Conservation (phyloP, 1,140 invertebrate genomes). For the Diachasma alloeum region DNA sequence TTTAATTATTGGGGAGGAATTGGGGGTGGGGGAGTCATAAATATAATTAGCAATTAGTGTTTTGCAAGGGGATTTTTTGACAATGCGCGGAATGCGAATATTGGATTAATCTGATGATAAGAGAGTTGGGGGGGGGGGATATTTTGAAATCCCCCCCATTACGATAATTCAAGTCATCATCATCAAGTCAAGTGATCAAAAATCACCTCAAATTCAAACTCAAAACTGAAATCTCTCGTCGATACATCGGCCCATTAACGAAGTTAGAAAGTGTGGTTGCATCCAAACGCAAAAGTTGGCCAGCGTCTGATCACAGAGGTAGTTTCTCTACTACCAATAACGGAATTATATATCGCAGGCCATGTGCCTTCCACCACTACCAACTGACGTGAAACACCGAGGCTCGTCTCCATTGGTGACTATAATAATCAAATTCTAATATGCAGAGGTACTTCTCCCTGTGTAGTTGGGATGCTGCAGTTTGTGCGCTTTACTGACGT, state of each 20-base stretch:
- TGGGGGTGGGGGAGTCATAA: no score
- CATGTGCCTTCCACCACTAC: not conserved
- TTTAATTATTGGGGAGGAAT: no score
- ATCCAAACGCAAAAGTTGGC: not conserved
- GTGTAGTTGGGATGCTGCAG: not conserved
- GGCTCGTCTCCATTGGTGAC: not conserved
- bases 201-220: not conserved
- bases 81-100: no score
- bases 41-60: no score
- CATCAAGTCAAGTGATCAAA: not conserved
- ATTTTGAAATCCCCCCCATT: no score
- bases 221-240: not conserved
- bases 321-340: not conserved
- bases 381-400: not conserved
- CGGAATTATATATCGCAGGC: not conserved
- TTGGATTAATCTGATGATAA: no score
- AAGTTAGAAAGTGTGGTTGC: not conserved
- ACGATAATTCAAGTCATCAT: no score
- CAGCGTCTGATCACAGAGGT: not conserved
- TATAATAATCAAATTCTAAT: not conserved
- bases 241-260: not conserved
- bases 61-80: no score
- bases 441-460: not conserved
- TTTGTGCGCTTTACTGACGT: slow-evolving; percentile 2
- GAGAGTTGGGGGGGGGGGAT: no score